phyloP scores from a whole-genome alignment of 2,797 vertebrate genomes.

The Gymnoscopelus braueri region DNA sequence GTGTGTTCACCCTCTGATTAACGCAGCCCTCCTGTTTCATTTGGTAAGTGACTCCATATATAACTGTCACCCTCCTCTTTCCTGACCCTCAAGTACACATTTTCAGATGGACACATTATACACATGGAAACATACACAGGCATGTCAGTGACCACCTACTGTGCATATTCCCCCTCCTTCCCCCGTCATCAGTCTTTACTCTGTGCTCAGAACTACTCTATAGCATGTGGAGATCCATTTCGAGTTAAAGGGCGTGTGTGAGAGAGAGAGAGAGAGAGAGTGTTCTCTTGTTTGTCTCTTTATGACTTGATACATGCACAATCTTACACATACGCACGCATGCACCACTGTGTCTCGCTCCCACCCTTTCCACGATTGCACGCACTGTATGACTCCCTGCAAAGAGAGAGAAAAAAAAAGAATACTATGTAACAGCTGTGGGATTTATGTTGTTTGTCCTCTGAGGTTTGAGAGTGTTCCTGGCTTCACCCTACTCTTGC shows the following conservation, averaged over 20 bases:
- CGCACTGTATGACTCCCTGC: conserved; percentile 51
- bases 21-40: conserved; percentile 87
- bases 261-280: not conserved
- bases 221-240: conserved; percentile 66
- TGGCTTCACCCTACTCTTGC: conserved; percentile 22
- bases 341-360: conserved; percentile 56
- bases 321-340: conserved; percentile 49
- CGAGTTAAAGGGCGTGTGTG: conserved; percentile 36
- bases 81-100: conserved; percentile 45
- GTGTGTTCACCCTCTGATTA: conserved; percentile 84
- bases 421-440: too few relatives aligned
- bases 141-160: conserved; percentile 64
- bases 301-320: conserved; percentile 9
- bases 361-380: conserved; percentile 53
- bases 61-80: conserved; percentile 61
- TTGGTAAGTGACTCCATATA: conserved; percentile 84
- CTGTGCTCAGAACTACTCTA: conserved; percentile 48
- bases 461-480: conserved; percentile 24
- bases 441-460: not conserved
- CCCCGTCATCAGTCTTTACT: conserved; percentile 56
- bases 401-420: conserved; percentile 3
- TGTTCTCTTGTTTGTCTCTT: conserved; percentile 43
- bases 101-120: conserved; percentile 11
- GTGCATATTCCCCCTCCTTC: conserved; percentile 35
- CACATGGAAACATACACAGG: conserved; percentile 44